A percentile compares a stretch with the other conserved stretches of the same genome.
Evolutionary conservation across 1,140 invertebrate genomes (phyloP).

Genomic region (Rhopalosiphum padi): DNA sequence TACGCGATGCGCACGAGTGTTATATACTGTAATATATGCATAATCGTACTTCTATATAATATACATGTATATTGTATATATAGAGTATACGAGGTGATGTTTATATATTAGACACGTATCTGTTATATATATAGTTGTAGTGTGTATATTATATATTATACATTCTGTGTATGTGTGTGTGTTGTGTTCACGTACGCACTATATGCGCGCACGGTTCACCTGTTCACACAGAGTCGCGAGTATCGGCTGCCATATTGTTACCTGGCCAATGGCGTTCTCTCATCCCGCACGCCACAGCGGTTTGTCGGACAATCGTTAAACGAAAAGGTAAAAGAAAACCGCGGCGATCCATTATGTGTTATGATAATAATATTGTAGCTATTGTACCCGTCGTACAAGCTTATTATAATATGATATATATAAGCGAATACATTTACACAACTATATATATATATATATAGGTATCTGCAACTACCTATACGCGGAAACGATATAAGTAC

Average conservation of each 20-base stretch:
- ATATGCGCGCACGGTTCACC: background rate
- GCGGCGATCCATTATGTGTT: background rate
- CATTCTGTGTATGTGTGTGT: background rate
- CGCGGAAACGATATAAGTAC: no score
- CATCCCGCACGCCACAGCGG: background rate
- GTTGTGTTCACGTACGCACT: background rate
- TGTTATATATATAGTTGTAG: background rate
- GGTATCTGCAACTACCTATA: no score
- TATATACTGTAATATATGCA: background rate
- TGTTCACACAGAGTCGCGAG: background rate
- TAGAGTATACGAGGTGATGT: background rate
- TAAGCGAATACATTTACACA: background rate
- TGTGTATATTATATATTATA: background rate
- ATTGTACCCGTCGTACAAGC: background rate
- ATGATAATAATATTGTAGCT: background rate
- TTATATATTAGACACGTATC: background rate
- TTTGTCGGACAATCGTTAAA: conserved; percentile 20
- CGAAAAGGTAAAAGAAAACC: conserved; percentile 15
- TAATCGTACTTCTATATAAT: background rate
- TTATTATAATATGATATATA: background rate
- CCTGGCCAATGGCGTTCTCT: conserved; percentile 40
- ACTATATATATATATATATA: no score
- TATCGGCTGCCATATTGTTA: conserved; percentile 47
- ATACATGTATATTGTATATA: background rate
- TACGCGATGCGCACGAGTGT: background rate